Evolutionary conservation across 64 coral and sea anemone species (phyloP).

Genomic region (Platygyra sinensis): DNA sequence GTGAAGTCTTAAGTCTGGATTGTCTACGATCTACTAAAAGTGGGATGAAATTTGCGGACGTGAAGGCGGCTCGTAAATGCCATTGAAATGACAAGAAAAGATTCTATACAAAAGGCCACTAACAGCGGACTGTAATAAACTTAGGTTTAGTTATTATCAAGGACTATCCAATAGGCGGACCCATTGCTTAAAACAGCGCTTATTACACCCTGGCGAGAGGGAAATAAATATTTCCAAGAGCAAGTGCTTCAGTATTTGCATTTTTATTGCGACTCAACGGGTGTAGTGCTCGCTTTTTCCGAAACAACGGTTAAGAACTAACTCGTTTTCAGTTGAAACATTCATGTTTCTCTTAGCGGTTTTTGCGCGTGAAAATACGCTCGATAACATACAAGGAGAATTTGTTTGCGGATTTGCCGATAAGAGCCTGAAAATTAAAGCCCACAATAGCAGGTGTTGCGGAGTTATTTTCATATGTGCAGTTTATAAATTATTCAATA

Average conservation of each 20-base stretch:
- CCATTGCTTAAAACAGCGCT: conserved; percentile 45
- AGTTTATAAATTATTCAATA: conserved; percentile 82
- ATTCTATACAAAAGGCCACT: conserved; percentile 15
- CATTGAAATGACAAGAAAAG: conserved; percentile 36
- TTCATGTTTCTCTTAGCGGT: background rate
- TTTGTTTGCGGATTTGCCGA: conserved; percentile 42
- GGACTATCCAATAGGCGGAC: conserved; percentile 23
- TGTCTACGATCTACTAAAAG: background rate
- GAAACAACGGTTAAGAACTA: conserved; percentile 14
- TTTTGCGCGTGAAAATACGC: background rate
- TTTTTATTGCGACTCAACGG: conserved; percentile 54
- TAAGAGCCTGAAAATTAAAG: conserved; percentile 61
- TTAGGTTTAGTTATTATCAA: conserved; percentile 6
- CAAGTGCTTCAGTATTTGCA: conserved; percentile 72
- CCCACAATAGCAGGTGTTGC: conserved; percentile 50
- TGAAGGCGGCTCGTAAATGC: conserved; percentile 13
- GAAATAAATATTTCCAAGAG: conserved; percentile 76
- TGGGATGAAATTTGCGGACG: conserved; percentile 5
- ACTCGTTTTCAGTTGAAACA: background rate
- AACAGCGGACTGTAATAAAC: conserved; percentile 25
- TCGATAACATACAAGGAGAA: background rate
- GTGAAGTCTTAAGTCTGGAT: background rate
- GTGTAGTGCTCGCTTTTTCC: background rate
- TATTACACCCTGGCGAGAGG: conserved; percentile 64
- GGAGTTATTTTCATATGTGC: conserved; percentile 82